Percentiles rank a stretch among this genome's conserved stretches.
phyloP scores from a whole-genome alignment of 2,797 vertebrate species.

The Phylloscopus collybita region DNA sequence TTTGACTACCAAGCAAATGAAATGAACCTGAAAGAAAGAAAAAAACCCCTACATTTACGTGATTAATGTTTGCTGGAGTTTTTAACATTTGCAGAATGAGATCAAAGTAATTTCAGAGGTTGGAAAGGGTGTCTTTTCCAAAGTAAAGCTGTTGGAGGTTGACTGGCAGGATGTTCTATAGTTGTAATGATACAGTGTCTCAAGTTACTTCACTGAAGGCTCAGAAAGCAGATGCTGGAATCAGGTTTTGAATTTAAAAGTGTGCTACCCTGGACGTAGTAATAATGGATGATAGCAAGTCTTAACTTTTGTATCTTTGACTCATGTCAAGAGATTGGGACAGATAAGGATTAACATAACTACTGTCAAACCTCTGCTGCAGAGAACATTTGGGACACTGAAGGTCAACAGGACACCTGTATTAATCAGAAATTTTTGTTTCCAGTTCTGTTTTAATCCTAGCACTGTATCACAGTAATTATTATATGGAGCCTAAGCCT shows the following conservation, averaged over 20 bases:
- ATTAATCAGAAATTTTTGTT: neutral
- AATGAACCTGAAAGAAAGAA: neutral
- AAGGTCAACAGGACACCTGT: neutral
- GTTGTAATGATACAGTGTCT: neutral
- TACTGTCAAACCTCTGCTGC: neutral
- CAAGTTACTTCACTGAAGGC: neutral
- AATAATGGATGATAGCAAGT: neutral
- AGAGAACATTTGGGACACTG: neutral
- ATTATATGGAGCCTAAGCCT: neutral
- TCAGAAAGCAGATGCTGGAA: neutral
- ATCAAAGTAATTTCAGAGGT: neutral
- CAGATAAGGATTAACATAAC: neutral
- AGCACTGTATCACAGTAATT: neutral
- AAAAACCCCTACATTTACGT: neutral
- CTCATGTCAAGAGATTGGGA: neutral
- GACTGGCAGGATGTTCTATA: neutral
- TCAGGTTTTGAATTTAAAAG: neutral
- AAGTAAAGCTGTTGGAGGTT: neutral
- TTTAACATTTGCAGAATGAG: neutral
- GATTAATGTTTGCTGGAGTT: neutral
- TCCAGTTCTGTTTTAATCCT: neutral
- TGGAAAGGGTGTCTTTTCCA: neutral
- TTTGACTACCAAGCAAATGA: neutral
- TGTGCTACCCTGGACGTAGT: neutral
- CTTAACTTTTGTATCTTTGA: neutral